phyloP scores from a whole-genome alignment of 2,888 invertebrate genomes.

The Magallana nippona region DNA sequence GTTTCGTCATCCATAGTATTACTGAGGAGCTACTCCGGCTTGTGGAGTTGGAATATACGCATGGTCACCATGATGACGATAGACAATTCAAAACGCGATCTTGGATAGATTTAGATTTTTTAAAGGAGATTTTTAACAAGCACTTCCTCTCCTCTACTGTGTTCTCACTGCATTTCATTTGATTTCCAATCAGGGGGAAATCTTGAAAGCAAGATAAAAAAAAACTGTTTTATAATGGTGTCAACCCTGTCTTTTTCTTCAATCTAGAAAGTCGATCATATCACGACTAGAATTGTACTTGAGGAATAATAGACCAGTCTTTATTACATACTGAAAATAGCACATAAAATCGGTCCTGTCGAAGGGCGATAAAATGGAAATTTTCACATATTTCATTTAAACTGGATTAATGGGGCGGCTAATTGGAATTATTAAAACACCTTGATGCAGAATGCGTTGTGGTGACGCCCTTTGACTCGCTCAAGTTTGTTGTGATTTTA shows the following conservation, averaged over 20 bases:
- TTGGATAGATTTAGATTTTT: too few relatives aligned
- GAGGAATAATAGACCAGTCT: conserved; percentile 6
- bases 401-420: neutral
- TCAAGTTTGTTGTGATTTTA: neutral
- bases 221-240: neutral
- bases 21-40: too few relatives aligned
- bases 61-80: too few relatives aligned
- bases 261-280: neutral
- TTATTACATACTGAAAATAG: neutral
- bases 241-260: neutral
- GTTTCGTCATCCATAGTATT: too few relatives aligned
- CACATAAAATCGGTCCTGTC: neutral
- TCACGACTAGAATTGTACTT: neutral
- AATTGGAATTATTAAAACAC: conserved; percentile 11
- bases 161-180: too few relatives aligned
- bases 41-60: too few relatives aligned
- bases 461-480: neutral
- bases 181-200: too few relatives aligned
- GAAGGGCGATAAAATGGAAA: conserved; percentile 5
- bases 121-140: too few relatives aligned
- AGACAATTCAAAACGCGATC: too few relatives aligned
- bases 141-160: too few relatives aligned
- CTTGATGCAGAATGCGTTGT: neutral
- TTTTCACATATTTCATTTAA: conserved; percentile 4
- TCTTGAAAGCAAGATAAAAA: too few relatives aligned